phyloP scores from a whole-genome alignment of 2,113 vertebrate species.

The Drymodes brunneopygia region DNA sequence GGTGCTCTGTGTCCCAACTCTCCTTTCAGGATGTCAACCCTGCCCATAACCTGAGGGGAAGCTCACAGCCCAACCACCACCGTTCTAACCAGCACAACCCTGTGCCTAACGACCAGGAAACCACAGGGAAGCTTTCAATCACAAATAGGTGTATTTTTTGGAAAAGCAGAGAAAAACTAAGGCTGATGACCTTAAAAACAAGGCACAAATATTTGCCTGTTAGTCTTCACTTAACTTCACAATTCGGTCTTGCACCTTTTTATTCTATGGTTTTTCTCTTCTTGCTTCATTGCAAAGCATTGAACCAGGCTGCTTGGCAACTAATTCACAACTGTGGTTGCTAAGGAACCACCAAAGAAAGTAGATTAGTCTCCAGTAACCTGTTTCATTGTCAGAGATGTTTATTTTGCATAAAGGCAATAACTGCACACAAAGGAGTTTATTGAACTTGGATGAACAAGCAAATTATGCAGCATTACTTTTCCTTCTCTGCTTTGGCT shows the following conservation, averaged over 20 bases:
- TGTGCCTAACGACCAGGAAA: not conserved
- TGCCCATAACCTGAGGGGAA: not conserved
- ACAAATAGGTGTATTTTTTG: not conserved
- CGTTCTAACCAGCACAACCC: not conserved
- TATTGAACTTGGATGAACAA: not conserved
- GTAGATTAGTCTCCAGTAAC: not conserved
- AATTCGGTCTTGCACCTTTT: not conserved
- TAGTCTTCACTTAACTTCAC: not conserved
- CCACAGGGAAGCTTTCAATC: not conserved
- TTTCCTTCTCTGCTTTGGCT: not conserved
- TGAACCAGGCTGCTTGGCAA: not conserved
- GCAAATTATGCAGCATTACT: not conserved
- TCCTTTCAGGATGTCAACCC: not conserved
- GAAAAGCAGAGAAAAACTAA: not conserved
- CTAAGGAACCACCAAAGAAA: not conserved
- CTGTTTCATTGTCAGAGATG: constrained; percentile 21
- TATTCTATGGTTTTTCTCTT: not conserved
- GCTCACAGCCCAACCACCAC: rapidly evolving
- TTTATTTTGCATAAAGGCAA: constrained; percentile 38
- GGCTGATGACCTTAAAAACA: not conserved
- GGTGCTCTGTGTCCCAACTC: not conserved
- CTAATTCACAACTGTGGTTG: not conserved
- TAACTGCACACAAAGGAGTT: not conserved
- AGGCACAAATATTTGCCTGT: not conserved
- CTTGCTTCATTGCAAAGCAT: constrained; percentile 3